Conservation (phyloP, 2,888 invertebrate species). For the Notodonta ziczac region DNA sequence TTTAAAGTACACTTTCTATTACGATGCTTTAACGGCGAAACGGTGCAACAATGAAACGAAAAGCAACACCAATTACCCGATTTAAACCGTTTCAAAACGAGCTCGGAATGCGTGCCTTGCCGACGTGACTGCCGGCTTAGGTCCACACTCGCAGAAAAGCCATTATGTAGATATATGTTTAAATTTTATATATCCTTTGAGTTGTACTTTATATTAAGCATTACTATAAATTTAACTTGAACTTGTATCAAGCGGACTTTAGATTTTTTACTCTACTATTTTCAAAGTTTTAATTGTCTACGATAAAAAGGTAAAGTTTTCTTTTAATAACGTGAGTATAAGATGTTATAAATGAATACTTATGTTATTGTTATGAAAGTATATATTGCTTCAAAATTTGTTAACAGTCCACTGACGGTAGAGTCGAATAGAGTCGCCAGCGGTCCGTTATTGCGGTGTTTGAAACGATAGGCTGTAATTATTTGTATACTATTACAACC, state of each 20-base stretch:
- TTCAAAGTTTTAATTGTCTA: no score
- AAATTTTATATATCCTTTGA: background rate
- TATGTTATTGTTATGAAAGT: no score
- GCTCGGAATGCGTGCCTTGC: slow-evolving; percentile 38
- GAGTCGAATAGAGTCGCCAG: background rate
- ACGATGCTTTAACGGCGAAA: slow-evolving; percentile 36
- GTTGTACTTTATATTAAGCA: background rate
- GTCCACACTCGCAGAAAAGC: slow-evolving; percentile 9
- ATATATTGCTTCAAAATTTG: no score
- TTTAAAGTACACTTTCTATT: slow-evolving; percentile 57
- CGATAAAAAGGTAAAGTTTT: no score
- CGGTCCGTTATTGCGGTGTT: background rate
- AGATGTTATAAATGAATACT: no score
- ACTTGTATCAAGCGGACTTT: no score
- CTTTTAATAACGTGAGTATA: no score
- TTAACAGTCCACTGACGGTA: background rate
- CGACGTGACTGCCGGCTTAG: slow-evolving; percentile 24
- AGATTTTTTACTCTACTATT: no score
- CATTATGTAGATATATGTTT: background rate
- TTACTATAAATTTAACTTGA: no score
- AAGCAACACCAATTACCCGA: slow-evolving; percentile 41
- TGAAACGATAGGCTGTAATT: background rate
- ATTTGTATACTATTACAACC: background rate
- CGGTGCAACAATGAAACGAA: slow-evolving; percentile 44
- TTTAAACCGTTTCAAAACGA: slow-evolving; percentile 41